Evolutionary conservation across 2,888 invertebrate species (phyloP).

Genomic region (Scotopteryx bipunctaria): DNA sequence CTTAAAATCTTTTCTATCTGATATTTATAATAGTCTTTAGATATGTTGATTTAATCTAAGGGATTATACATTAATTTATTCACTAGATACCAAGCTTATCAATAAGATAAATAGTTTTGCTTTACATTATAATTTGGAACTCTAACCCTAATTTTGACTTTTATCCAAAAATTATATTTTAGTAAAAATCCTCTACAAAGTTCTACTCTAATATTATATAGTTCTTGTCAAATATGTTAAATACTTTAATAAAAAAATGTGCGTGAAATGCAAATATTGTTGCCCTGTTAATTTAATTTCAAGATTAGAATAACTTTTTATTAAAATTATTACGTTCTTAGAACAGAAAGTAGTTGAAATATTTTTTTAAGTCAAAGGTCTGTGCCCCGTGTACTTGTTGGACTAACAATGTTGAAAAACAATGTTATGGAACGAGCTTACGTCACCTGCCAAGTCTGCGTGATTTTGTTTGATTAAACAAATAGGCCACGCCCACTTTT

Average conservation of each 20-base stretch:
- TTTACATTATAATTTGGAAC: slow-evolving; percentile 2
- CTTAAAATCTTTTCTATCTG: slow-evolving; percentile 24
- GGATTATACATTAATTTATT: slow-evolving; percentile 14
- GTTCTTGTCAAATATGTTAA: slow-evolving; percentile 7
- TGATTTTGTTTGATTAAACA: too few relatives aligned
- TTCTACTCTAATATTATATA: slow-evolving; percentile 9
- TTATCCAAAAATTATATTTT: slow-evolving; percentile 11
- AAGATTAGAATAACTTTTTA: too few relatives aligned
- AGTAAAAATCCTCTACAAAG: slow-evolving; percentile 23
- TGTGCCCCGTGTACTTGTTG: too few relatives aligned
- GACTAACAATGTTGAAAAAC: too few relatives aligned
- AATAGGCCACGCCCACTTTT: too few relatives aligned
- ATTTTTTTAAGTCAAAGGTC: too few relatives aligned
- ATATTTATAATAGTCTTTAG: slow-evolving; percentile 38
- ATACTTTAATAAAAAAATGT: background rate
- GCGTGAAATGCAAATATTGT: background rate
- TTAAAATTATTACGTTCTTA: too few relatives aligned
- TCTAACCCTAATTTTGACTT: slow-evolving; percentile 2
- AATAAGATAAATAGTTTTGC: slow-evolving; percentile 2
- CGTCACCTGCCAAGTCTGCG: too few relatives aligned
- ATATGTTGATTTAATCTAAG: slow-evolving; percentile 28
- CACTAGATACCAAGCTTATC: slow-evolving; percentile 10
- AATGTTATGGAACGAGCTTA: too few relatives aligned
- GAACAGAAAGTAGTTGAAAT: too few relatives aligned
- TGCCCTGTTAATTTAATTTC: background rate